phyloP scores from a whole-genome alignment of 2,113 vertebrate species.

The Oreochromis tanganicae region DNA sequence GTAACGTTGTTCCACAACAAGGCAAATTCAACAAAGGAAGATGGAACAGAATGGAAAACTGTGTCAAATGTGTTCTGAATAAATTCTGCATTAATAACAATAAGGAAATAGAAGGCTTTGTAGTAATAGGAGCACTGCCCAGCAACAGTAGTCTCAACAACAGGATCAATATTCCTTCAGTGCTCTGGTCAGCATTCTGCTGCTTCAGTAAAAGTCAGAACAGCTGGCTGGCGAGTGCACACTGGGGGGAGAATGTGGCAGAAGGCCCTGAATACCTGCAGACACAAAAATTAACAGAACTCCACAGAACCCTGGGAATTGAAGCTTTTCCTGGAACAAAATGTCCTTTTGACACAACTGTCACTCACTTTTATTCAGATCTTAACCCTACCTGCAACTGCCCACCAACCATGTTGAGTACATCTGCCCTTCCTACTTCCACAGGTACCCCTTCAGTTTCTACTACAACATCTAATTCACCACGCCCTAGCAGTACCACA shows the following conservation, averaged over 20 bases:
- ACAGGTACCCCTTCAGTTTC: too few species aligned
- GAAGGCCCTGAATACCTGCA: neutral
- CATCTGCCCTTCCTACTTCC: neutral
- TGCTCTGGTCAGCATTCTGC: neutral
- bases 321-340: fast-evolving
- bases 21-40: fast-evolving
- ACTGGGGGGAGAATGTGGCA: neutral
- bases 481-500: neutral
- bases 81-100: too few species aligned
- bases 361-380: neutral
- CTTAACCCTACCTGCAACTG: neutral
- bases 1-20: neutral
- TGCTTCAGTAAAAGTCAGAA: neutral
- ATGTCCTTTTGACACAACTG: neutral
- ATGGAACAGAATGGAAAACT: neutral
- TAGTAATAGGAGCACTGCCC: too few species aligned
- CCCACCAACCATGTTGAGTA: neutral
- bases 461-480: neutral
- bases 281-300: neutral
- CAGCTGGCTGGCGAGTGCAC: neutral
- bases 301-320: neutral
- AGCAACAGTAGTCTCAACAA: neutral
- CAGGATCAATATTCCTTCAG: neutral
- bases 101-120: neutral
- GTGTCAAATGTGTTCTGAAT: neutral